phyloP scores from a whole-genome alignment of 2,797 vertebrate species.

The Prunella strophiata region DNA sequence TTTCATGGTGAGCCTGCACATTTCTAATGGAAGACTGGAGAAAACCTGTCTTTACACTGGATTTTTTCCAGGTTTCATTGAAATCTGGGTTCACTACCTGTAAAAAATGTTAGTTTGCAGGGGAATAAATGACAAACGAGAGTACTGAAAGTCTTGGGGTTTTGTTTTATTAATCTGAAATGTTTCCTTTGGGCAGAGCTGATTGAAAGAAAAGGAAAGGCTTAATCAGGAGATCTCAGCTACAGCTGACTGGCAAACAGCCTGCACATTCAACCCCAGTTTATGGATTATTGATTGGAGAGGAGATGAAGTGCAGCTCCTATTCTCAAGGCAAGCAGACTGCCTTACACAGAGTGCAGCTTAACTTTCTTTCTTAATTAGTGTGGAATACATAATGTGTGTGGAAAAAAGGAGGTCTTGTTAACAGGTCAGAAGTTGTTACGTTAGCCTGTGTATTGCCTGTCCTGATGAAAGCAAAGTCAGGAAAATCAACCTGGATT shows the following conservation, averaged over 20 bases:
- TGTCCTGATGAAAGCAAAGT: background rate
- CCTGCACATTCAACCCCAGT: slow-evolving; percentile 32
- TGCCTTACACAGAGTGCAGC: slow-evolving; percentile 38
- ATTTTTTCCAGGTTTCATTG: background rate
- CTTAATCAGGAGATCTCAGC: background rate
- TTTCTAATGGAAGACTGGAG: background rate
- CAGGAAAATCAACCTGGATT: background rate
- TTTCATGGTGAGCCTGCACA: background rate
- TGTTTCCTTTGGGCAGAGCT: background rate
- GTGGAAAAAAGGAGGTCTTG: slow-evolving; percentile 30
- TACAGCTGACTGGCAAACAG: slow-evolving; percentile 31
- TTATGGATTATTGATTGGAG: slow-evolving; percentile 70
- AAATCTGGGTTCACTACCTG: accelerated
- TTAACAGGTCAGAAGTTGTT: slow-evolving; percentile 3
- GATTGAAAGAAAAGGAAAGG: background rate
- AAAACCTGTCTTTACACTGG: accelerated
- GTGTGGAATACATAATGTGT: slow-evolving; percentile 25
- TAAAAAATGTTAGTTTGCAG: background rate
- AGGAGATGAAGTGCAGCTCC: slow-evolving; percentile 47
- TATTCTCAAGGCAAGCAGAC: slow-evolving; percentile 33
- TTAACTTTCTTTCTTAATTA: slow-evolving; percentile 62
- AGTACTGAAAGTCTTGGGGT: background rate
- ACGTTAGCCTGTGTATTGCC: background rate
- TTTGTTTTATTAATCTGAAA: background rate
- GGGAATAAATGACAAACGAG: background rate